Percentiles rank a stretch among this genome's conserved stretches.
phyloP scores from a whole-genome alignment of 2,113 vertebrate species.

The Odontophorus gujanensis region DNA sequence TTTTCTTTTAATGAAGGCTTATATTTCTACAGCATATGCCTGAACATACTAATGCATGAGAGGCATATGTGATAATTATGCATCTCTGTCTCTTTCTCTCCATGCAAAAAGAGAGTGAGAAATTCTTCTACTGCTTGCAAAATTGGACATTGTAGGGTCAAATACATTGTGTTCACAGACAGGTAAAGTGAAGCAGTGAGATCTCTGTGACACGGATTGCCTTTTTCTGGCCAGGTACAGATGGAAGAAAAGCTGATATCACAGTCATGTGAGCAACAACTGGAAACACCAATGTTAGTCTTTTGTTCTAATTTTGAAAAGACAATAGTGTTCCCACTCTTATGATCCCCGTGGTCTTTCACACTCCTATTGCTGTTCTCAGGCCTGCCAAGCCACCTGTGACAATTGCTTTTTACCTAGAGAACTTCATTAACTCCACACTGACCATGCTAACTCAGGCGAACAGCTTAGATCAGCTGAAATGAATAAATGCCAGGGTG shows the following conservation, averaged over 20 bases:
- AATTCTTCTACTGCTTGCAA: background rate
- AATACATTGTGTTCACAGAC: background rate
- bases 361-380: background rate
- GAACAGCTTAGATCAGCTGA: background rate
- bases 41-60: background rate
- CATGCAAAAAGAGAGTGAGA: background rate
- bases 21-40: conserved; percentile 5
- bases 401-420: background rate
- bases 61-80: background rate
- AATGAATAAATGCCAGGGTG: background rate
- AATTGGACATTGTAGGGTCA: background rate
- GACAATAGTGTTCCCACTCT: background rate
- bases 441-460: background rate
- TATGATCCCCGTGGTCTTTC: background rate
- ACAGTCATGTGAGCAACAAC: background rate
- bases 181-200: background rate
- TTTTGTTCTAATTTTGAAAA: background rate
- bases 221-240: background rate
- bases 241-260: background rate
- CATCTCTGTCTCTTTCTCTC: background rate
- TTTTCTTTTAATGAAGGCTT: conserved; percentile 3
- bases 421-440: background rate
- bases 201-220: background rate
- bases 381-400: background rate
- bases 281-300: background rate